Conservation (phyloP, 2,888 invertebrate species). For the Artemia sp. region DNA sequence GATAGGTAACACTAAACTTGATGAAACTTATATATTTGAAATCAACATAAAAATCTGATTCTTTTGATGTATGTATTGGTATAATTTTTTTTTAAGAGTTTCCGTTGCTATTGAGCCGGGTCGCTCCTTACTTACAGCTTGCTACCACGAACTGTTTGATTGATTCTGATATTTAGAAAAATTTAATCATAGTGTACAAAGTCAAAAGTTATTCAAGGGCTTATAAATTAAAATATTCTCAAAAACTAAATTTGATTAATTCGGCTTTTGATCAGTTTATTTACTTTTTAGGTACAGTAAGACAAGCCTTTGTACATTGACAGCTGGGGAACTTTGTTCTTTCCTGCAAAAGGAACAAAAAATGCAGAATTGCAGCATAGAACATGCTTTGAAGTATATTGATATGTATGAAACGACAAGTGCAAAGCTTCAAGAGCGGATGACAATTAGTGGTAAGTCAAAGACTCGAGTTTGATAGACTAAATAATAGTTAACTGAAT, state of each 20-base stretch:
- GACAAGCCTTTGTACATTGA: conserved; percentile 33
- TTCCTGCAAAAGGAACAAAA: conserved; percentile 38
- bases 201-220: neutral
- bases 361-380: conserved; percentile 23
- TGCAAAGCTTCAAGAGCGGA: conserved; percentile 27
- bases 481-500: neutral
- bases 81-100: too few species aligned
- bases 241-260: neutral
- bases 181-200: too few species aligned
- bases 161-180: too few species aligned
- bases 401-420: conserved; percentile 31
- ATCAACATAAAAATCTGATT: too few species aligned
- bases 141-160: too few species aligned
- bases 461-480: neutral
- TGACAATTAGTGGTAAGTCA: conserved; percentile 27
- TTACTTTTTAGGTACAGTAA: conserved; percentile 30
- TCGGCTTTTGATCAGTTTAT: too few species aligned
- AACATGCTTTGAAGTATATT: conserved; percentile 29
- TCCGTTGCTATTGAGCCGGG: too few species aligned
- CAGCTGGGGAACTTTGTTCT: conserved; percentile 34
- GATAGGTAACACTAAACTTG: too few species aligned
- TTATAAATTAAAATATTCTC: neutral
- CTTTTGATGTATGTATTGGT: too few species aligned
- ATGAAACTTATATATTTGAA: too few species aligned
- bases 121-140: too few species aligned